Conservation (phyloP, 2,797 vertebrate species). For the Rachycentron canadum region DNA sequence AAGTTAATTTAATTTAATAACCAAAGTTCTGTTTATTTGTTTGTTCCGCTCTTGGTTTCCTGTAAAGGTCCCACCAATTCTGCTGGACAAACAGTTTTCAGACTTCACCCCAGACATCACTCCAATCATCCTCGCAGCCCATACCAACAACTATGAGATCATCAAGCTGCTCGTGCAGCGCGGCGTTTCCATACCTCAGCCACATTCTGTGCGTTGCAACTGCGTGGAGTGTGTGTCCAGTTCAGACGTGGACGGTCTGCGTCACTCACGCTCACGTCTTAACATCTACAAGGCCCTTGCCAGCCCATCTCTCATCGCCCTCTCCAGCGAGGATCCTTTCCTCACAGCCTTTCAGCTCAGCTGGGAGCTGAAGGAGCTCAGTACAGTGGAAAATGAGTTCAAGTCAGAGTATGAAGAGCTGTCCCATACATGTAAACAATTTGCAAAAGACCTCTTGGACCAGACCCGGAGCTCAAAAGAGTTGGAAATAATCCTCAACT, state of each 20-base stretch:
- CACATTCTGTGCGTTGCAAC: constrained; percentile 95
- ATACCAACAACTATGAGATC: constrained; percentile 98
- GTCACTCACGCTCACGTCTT: constrained; percentile 94
- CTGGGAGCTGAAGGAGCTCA: constrained; percentile 97
- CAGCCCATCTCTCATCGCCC: constrained; percentile 93
- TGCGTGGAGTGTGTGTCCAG: constrained; percentile 94
- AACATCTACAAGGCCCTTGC: constrained; percentile 96
- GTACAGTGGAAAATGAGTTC: constrained; percentile 96
- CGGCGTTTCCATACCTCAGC: constrained; percentile 94
- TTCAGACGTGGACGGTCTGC: constrained; percentile 94
- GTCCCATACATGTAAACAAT: constrained; percentile 92
- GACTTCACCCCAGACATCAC: constrained; percentile 98
- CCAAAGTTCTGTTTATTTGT: neutral
- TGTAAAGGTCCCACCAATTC: constrained; percentile 91
- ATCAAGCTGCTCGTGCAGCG: constrained; percentile 96
- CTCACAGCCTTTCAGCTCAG: constrained; percentile 97
- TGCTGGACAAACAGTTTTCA: constrained; percentile 95
- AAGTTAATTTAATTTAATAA: neutral
- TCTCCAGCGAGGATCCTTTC: constrained; percentile 98
- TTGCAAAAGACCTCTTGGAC: constrained; percentile 97
- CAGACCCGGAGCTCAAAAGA: constrained; percentile 97
- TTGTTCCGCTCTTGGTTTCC: constrained; percentile 13
- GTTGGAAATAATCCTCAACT: constrained; percentile 96
- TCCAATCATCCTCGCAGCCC: constrained; percentile 96
- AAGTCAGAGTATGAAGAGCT: constrained; percentile 97